These are phyloP conservation scores for Zosterops japonicus DNA, from an alignment of 2,113 vertebrate genomes.

Conservation along the genomic window DNA sequence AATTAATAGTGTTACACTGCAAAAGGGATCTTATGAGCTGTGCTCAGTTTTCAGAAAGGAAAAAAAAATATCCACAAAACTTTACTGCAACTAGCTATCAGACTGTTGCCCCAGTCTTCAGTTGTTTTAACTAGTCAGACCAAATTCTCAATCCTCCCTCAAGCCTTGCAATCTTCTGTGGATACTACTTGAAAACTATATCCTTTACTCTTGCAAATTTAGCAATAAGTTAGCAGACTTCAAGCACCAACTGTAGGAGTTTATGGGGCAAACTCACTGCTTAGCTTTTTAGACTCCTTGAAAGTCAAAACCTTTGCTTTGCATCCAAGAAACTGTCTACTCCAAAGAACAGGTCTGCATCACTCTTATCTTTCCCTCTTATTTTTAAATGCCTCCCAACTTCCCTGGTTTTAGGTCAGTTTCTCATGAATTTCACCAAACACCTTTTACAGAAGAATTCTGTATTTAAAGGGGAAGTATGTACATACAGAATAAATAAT, in stretches of 20 bases:
- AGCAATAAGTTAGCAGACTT: background rate
- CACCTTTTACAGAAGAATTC: background rate
- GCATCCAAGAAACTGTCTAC: background rate
- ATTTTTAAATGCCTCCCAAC: background rate
- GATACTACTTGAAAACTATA: background rate
- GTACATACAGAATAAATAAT: background rate
- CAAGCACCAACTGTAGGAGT: background rate
- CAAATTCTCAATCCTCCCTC: background rate
- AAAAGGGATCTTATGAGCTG: background rate
- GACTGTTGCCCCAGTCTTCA: background rate
- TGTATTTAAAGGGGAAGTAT: background rate
- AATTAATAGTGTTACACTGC: background rate
- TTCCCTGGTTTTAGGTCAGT: background rate
- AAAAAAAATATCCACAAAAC: background rate
- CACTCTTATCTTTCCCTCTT: background rate
- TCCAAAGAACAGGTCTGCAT: background rate
- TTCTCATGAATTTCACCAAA: background rate
- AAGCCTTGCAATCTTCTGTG: background rate
- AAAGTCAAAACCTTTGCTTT: background rate
- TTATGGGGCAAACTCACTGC: background rate
- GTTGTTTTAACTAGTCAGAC: background rate
- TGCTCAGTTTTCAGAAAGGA: background rate
- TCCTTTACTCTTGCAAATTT: background rate
- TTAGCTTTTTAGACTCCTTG: background rate
- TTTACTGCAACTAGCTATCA: background rate